These are phyloP conservation scores for Drosophila littoralis DNA, from an alignment of 1,140 invertebrate genomes.

Conservation along the genomic window DNA sequence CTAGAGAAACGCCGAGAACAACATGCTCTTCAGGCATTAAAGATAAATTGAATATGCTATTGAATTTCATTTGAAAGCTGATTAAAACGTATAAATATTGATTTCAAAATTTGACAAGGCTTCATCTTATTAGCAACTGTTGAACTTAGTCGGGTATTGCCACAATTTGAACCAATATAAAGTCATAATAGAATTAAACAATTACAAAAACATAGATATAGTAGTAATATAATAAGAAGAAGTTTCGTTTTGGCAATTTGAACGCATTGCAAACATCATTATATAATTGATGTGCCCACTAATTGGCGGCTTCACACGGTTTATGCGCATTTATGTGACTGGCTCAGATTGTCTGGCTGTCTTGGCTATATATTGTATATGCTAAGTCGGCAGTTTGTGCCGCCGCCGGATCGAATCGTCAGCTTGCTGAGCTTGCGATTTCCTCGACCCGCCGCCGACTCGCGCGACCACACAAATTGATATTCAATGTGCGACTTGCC, in stretches of 20 bases:
- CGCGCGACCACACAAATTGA: constrained; percentile 56
- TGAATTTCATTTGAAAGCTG: background rate
- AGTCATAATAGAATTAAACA: no score
- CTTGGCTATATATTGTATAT: constrained; percentile 5
- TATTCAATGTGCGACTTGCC: constrained; percentile 45
- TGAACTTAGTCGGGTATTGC: no score
- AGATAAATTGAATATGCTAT: background rate
- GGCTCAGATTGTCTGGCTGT: constrained; percentile 27
- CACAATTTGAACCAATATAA: no score
- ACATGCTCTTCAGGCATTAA: constrained; percentile 3
- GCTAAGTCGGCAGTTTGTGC: constrained; percentile 39
- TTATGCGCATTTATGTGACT: constrained; percentile 21
- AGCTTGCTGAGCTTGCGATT: constrained; percentile 47
- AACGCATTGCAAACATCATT: constrained; percentile 1
- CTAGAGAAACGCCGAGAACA: background rate
- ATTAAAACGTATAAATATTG: background rate
- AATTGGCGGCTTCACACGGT: background rate
- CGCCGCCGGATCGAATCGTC: constrained; percentile 22
- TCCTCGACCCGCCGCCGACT: constrained; percentile 31
- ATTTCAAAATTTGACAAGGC: background rate
- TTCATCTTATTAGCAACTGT: no score
- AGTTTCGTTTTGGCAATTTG: background rate
- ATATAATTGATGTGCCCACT: constrained; percentile 8
- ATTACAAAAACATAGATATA: background rate
- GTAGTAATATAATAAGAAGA: background rate